Conservation (phyloP, 2,113 vertebrate species). For the Edolisoma coerulescens region DNA sequence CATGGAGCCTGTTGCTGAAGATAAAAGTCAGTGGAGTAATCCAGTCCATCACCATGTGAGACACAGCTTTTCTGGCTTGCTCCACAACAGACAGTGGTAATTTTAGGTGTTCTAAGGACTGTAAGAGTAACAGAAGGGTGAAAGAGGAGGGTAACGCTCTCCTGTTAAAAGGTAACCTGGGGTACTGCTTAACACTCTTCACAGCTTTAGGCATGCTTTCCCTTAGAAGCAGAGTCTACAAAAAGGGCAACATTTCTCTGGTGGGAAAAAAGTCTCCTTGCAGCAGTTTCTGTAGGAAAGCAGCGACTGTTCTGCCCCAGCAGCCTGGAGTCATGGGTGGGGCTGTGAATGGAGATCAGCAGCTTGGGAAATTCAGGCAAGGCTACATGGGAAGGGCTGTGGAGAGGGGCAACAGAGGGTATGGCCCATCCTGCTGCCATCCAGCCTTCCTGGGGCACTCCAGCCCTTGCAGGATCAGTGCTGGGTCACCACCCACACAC, state of each 20-base stretch:
- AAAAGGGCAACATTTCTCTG: background rate
- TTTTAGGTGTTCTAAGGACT: background rate
- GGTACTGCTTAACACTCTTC: background rate
- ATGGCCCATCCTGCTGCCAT: background rate
- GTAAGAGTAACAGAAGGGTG: background rate
- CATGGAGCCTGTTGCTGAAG: slow-evolving; percentile 58
- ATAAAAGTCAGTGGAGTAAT: slow-evolving; percentile 57
- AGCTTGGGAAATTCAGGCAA: background rate
- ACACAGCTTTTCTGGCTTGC: background rate
- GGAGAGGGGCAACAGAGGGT: background rate
- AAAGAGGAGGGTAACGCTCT: background rate
- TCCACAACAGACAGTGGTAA: background rate
- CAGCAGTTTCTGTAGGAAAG: background rate
- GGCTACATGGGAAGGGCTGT: rapidly evolving
- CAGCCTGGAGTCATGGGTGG: background rate
- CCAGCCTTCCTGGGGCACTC: rapidly evolving
- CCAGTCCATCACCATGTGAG: slow-evolving; percentile 32
- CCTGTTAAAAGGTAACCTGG: background rate
- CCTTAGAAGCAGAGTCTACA: background rate
- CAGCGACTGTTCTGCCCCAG: background rate
- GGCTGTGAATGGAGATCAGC: background rate
- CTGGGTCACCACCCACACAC: rapidly evolving
- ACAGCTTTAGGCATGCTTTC: background rate
- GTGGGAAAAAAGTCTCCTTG: background rate
- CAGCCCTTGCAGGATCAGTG: rapidly evolving